phyloP scores from a whole-genome alignment of 2,113 vertebrate species.

The Chiloscyllium plagiosum region DNA sequence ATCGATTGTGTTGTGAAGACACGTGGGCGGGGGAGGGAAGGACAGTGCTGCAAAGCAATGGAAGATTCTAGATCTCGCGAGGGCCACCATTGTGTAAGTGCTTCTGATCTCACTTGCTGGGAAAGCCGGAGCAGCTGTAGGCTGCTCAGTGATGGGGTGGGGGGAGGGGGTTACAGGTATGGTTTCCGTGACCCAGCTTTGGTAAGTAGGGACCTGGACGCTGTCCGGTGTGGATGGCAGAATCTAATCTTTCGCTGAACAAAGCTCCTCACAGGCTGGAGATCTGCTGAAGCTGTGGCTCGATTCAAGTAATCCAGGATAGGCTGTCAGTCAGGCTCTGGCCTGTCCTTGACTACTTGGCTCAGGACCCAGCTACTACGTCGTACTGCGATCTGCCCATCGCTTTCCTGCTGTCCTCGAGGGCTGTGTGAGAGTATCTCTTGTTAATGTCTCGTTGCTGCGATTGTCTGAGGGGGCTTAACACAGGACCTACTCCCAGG shows the following conservation, averaged over 20 bases:
- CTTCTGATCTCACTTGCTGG: not conserved
- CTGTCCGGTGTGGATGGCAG: not conserved
- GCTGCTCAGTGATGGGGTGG: not conserved
- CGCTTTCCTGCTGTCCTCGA: not conserved
- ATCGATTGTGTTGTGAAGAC: not conserved
- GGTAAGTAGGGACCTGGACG: not conserved
- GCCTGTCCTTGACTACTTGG: slow-evolving; percentile 96
- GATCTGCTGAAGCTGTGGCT: slow-evolving; percentile 57
- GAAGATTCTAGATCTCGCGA: not conserved
- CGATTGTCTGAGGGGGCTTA: not conserved
- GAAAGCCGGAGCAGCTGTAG: no score
- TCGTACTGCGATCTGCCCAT: not conserved
- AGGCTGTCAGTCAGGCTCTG: slow-evolving; percentile 79
- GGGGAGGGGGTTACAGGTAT: no score
- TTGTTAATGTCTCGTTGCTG: not conserved
- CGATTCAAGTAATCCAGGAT: slow-evolving; percentile 99
- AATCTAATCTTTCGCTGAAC: not conserved
- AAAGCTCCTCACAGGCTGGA: not conserved
- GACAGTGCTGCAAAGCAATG: not conserved
- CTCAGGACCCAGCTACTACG: slow-evolving; percentile 61
- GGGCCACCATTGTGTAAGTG: not conserved
- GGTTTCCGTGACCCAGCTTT: not conserved
- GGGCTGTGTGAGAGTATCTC: not conserved
- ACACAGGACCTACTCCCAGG: not conserved
- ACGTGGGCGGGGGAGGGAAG: not conserved